Evolutionary conservation across 2,797 vertebrate species (phyloP).

Genomic region (Dipus sagitta): DNA sequence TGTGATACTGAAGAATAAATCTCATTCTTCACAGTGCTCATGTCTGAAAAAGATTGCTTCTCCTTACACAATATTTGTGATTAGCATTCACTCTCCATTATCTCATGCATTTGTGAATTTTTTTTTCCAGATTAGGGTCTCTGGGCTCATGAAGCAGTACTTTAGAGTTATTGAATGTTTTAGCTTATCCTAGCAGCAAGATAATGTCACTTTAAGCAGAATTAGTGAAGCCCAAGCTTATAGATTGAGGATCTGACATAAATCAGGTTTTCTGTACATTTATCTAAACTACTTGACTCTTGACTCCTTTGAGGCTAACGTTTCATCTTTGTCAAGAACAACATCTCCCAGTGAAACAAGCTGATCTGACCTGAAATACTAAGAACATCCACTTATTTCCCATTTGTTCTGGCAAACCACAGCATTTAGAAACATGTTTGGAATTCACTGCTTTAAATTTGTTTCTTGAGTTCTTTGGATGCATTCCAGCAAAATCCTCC

Average conservation of each 20-base stretch:
- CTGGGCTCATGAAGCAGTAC: neutral
- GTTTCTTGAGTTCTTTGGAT: constrained; percentile 27
- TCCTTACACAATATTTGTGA: neutral
- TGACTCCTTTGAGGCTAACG: neutral
- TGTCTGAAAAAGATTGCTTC: neutral
- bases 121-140: neutral
- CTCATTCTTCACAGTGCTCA: neutral
- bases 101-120: neutral
- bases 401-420: neutral
- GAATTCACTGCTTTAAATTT: neutral
- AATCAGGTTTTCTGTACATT: neutral
- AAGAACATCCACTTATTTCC: neutral
- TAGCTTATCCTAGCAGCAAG: neutral
- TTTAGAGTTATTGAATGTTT: neutral
- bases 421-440: neutral
- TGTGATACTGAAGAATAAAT: neutral
- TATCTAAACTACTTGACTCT: neutral
- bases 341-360: neutral
- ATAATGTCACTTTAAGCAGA: neutral
- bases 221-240: neutral
- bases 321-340: neutral
- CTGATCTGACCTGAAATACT: neutral
- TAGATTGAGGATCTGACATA: neutral
- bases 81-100: neutral
- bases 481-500: neutral